Percentiles rank a stretch among this genome's conserved stretches.
These are phyloP conservation scores for Aphrocallistes beatrix DNA, from an alignment of 37 sponge, comb jelly and placozoan species.

Conservation along the genomic window DNA sequence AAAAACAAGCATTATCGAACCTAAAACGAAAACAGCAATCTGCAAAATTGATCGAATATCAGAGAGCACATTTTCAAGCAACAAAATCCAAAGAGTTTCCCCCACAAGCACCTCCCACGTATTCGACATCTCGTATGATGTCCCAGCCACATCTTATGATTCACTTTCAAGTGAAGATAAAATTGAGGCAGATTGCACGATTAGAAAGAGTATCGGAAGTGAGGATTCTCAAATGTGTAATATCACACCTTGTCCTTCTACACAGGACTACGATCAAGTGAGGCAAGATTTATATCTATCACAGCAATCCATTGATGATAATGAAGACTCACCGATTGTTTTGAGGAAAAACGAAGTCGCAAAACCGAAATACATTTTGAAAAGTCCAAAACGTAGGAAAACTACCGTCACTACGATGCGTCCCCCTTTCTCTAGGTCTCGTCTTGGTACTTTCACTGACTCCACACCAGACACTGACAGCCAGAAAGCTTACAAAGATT, in stretches of 20 bases:
- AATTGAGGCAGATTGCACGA: not conserved
- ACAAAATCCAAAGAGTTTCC: too few relatives aligned
- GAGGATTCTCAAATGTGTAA: not conserved
- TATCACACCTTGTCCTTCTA: not conserved
- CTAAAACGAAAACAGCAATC: too few relatives aligned
- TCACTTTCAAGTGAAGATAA: not conserved
- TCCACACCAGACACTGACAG: not conserved
- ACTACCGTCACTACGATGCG: constrained; percentile 12
- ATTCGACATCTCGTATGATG: not conserved
- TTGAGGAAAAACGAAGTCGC: not conserved
- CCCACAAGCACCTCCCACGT: not conserved
- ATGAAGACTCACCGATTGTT: not conserved
- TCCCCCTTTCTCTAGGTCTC: constrained; percentile 3
- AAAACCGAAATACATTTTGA: not conserved
- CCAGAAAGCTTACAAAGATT: not conserved
- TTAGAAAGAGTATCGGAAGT: not conserved
- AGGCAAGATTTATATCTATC: not conserved
- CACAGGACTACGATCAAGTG: not conserved
- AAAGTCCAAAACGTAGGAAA: not conserved
- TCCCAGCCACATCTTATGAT: not conserved
- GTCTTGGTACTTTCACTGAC: not conserved
- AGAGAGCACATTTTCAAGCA: too few relatives aligned
- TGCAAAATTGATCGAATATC: too few relatives aligned
- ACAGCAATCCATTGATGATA: not conserved
- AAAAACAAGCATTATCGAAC: too few relatives aligned